phyloP scores from a whole-genome alignment of 2,113 vertebrate genomes.

The Clupea harengus region DNA sequence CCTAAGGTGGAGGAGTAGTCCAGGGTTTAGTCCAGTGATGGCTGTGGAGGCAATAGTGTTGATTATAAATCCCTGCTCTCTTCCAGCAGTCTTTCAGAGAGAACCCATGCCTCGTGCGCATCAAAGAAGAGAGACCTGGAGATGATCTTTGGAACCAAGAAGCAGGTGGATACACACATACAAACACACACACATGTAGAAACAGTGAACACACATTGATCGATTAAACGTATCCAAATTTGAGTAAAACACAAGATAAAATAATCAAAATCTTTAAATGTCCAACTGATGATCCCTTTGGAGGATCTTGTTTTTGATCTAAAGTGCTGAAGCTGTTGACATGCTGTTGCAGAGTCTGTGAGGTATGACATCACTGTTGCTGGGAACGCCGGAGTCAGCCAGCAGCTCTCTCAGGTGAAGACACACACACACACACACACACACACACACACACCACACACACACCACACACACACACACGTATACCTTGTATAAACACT shows the following conservation, averaged over 20 bases:
- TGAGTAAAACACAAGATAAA: too few species aligned
- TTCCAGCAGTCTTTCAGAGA: neutral
- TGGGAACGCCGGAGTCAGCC: too few species aligned
- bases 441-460: too few species aligned
- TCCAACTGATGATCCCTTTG: neutral
- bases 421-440: too few species aligned
- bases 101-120: neutral
- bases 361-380: too few species aligned
- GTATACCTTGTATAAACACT: too few species aligned
- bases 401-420: too few species aligned
- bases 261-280: neutral
- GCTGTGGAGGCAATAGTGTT: too few species aligned
- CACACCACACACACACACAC: neutral
- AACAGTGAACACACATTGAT: neutral
- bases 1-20: too few species aligned
- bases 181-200: neutral
- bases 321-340: too few species aligned
- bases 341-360: too few species aligned
- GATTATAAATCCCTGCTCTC: neutral
- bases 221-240: neutral
- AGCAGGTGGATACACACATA: neutral
- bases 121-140: neutral
- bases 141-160: neutral
- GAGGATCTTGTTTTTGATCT: neutral
- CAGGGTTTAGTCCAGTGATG: neutral